Percentiles rank a stretch among this genome's conserved stretches.
These are phyloP conservation scores for Enteromius thamalakanensis DNA, from an alignment of 2,797 vertebrate genomes.

Conservation along the genomic window DNA sequence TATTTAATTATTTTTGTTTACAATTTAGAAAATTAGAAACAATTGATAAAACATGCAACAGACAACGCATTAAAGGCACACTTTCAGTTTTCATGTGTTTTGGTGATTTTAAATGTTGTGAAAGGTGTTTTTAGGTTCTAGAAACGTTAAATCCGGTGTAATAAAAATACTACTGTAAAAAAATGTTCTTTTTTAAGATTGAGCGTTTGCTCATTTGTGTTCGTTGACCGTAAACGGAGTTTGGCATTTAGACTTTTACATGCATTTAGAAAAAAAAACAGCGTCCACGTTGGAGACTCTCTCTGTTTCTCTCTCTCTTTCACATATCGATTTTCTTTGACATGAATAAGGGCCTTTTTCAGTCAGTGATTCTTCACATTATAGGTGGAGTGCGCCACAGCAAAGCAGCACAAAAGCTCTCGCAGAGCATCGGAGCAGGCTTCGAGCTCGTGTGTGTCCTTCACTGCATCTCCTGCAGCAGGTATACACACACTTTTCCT, in stretches of 20 bases:
- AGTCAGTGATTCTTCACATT: constrained; percentile 42
- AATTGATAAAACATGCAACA: not conserved
- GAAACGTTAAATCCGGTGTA: not conserved
- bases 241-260: not conserved
- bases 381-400: constrained; percentile 32
- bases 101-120: not conserved
- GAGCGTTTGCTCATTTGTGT: not conserved
- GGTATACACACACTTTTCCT: constrained; percentile 54
- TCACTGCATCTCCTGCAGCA: constrained; percentile 32
- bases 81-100: not conserved
- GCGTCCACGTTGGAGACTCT: not conserved
- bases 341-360: constrained; percentile 55
- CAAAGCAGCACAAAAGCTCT: constrained; percentile 40
- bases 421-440: constrained; percentile 16
- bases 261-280: constrained; percentile 6
- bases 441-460: constrained; percentile 37
- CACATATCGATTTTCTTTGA: constrained; percentile 53
- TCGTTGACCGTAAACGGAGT: not conserved
- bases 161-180: not conserved
- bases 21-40: not conserved
- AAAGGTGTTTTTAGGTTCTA: not conserved
- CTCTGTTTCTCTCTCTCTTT: constrained; percentile 26
- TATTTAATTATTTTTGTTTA: not conserved
- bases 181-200: not conserved
- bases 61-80: not conserved